Conservation (phyloP, 2,113 vertebrate genomes). For the Indicator indicator region DNA sequence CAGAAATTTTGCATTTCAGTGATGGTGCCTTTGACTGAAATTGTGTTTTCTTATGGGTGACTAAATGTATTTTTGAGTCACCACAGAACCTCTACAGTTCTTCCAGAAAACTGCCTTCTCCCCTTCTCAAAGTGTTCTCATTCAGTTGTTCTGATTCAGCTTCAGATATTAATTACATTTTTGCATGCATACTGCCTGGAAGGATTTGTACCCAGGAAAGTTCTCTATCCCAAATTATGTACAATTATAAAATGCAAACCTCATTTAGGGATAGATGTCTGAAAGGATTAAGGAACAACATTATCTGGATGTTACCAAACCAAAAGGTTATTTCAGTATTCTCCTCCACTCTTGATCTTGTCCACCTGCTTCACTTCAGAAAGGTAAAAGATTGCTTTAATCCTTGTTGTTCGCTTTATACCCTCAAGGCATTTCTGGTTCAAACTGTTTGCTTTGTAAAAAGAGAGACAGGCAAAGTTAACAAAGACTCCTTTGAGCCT, state of each 20-base stretch:
- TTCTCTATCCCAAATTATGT: neutral
- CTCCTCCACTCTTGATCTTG: neutral
- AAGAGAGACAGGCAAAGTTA: neutral
- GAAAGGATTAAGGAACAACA: constrained; percentile 31
- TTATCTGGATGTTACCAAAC: constrained; percentile 26
- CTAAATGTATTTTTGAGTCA: neutral
- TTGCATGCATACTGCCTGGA: neutral
- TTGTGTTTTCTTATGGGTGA: neutral
- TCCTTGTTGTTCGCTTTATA: neutral
- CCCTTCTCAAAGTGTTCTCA: neutral
- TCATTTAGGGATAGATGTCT: constrained; percentile 35
- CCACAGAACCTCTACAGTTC: neutral
- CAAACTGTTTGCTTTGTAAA: neutral
- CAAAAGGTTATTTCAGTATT: constrained; percentile 20
- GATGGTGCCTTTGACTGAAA: neutral
- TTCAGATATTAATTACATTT: neutral
- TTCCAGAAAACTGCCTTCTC: neutral
- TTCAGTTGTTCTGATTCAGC: neutral
- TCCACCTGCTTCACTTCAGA: constrained; percentile 18
- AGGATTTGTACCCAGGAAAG: neutral
- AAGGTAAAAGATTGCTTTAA: neutral
- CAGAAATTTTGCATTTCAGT: neutral
- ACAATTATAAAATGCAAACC: neutral
- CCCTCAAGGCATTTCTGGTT: neutral
- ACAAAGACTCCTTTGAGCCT: neutral